These are phyloP conservation scores for Brachionus manjavacas DNA, from an alignment of 1,140 invertebrate genomes.

Conservation along the genomic window DNA sequence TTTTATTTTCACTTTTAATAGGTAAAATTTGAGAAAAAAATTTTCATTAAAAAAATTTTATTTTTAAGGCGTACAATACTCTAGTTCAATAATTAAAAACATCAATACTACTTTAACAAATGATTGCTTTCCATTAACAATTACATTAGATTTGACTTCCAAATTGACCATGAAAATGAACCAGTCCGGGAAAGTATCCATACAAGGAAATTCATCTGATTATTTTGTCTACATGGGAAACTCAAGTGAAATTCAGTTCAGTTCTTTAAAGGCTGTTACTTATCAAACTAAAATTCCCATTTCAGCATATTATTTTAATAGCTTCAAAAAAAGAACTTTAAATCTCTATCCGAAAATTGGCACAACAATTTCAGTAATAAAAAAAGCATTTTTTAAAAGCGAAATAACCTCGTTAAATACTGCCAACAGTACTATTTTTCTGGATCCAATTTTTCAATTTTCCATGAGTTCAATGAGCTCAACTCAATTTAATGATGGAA, in stretches of 20 bases:
- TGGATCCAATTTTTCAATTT: not conserved
- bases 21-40: not conserved
- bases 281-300: not conserved
- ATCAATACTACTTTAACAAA: not conserved
- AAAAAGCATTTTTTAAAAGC: not conserved
- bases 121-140: not conserved
- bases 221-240: not conserved
- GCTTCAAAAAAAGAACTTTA: not conserved
- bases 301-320: not conserved
- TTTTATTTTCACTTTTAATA: not conserved
- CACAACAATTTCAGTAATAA: not conserved
- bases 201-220: not conserved
- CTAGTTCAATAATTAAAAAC: not conserved
- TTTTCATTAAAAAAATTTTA: not conserved
- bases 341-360: not conserved
- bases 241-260: not conserved
- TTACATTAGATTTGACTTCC: not conserved
- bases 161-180: not conserved
- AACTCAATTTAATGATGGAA: not conserved
- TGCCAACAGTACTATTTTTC: not conserved
- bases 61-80: too few relatives aligned
- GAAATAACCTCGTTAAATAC: not conserved
- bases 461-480: not conserved
- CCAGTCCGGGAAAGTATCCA: not conserved
- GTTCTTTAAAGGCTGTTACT: not conserved